phyloP scores from a whole-genome alignment of 2,797 vertebrate genomes.

The Hozukius guyotensis region DNA sequence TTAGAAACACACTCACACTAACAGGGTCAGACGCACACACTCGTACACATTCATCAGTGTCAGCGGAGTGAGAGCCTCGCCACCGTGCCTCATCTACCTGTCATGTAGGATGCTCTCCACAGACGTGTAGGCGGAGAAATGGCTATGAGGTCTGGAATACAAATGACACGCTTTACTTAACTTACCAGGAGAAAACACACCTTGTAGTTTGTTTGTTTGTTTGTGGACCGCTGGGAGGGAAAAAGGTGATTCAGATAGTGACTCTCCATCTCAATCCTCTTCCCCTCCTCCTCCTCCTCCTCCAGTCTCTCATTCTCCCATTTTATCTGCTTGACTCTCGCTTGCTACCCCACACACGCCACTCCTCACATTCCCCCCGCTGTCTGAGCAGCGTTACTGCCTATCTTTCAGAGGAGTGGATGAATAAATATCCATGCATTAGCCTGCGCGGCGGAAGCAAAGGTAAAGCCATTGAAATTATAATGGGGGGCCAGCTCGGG shows the following conservation, averaged over 20 bases:
- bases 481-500: conserved; percentile 43
- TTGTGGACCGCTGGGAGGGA: background rate
- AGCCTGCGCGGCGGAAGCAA: conserved; percentile 29
- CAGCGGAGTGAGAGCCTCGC: background rate
- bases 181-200: background rate
- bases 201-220: conserved; percentile 1
- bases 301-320: background rate
- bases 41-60: conserved; percentile 38
- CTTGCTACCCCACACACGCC: conserved; percentile 26
- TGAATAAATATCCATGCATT: conserved; percentile 68
- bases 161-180: conserved; percentile 1
- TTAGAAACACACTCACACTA: background rate
- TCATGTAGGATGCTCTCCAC: background rate
- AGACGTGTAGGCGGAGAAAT: background rate
- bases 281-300: background rate
- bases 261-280: background rate
- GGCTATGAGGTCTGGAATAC: conserved; percentile 21
- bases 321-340: conserved; percentile 17
- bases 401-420: conserved; percentile 38
- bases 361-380: background rate
- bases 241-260: background rate
- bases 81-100: background rate
- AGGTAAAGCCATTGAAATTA: conserved; percentile 44
- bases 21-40: background rate
- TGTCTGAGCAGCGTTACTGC: conserved; percentile 23